Evolutionary conservation across 2,888 invertebrate genomes (phyloP), one percentile per base, ranked within the genome.

Genomic region (Onchidella celtica): DNA sequence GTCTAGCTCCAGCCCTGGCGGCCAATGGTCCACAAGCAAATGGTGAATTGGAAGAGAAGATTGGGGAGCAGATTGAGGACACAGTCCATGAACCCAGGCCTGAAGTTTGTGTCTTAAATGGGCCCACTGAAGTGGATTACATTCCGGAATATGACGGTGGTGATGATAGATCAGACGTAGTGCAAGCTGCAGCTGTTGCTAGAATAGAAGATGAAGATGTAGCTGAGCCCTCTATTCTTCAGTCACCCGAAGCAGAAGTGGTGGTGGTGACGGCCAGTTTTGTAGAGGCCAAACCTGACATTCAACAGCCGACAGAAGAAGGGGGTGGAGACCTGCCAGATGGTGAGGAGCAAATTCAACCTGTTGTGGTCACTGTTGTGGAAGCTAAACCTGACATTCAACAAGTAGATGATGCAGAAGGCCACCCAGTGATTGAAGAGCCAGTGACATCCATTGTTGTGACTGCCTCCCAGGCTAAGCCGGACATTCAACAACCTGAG

Each of bases 121-220:
- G 94, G 17, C 94, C 94, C 75, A 94, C 94, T 68, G 94, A 94
- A 91, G 94, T 94, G 59, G 94, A 94, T 29, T 94, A 93, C 86
- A 91, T 92, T 76, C 93, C 94, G 34, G 94, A 94, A 87, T 89
- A 89, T 80, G 91, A 92, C 82, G 74, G 85, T 24, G 89, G 88
- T 27, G 75, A 81, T 47, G 32, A 47, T 21, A 69, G 63, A 40
- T 3, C 32, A 57, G 32, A 61, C 2, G 36, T 4, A 14, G 11
- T 59, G 40, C 17, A 24, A 17, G n/a, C 61, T 21, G 32, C 14
- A 36, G 21, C 38, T 11, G 72, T 21, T 21, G 9, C 14, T 29
- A 55, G n/a, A 9, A n/a, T 4, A 34, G 47, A 65, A 4, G 68
- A 55, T 14, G 29, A 38, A 29, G 65, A 63, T 9, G 29, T 47